Evolutionary conservation across 1,140 invertebrate genomes (phyloP).

Genomic region (Caenorhabditis inopinata): DNA sequence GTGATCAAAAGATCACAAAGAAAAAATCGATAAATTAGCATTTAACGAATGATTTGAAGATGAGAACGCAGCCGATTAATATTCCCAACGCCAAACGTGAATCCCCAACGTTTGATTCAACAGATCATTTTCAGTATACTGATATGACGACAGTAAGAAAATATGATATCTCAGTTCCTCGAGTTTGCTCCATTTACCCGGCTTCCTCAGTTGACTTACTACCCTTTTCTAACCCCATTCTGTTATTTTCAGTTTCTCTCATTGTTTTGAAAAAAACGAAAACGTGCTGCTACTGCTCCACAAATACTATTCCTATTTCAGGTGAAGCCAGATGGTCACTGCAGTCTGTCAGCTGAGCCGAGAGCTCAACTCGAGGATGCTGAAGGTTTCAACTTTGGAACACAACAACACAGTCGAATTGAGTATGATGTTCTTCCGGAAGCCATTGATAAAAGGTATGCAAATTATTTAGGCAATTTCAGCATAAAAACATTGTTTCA

Average conservation of each 20-base stretch:
- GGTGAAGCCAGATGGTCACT: constrained; percentile 65
- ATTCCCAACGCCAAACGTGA: background rate
- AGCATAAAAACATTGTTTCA: constrained; percentile 50
- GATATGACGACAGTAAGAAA: background rate
- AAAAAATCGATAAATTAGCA: too few relatives aligned
- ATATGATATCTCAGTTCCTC: background rate
- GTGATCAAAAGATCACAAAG: too few relatives aligned
- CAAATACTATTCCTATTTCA: constrained; percentile 32
- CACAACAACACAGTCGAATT: constrained; percentile 68
- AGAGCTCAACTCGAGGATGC: constrained; percentile 62
- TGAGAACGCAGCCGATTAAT: background rate
- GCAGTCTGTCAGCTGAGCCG: constrained; percentile 68
- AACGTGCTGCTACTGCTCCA: too few relatives aligned
- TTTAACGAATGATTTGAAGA: background rate
- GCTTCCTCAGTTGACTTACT: background rate
- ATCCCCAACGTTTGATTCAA: background rate
- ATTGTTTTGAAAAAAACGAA: too few relatives aligned
- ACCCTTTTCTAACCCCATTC: background rate
- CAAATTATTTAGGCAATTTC: constrained; percentile 40
- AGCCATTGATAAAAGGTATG: constrained; percentile 54
- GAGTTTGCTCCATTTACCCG: background rate
- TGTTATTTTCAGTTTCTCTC: background rate
- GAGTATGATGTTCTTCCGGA: constrained; percentile 73
- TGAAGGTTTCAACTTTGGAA: constrained; percentile 69
- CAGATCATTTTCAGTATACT: background rate